Evolutionary conservation across 2,888 invertebrate species (phyloP).

Genomic region (Metallyticus violacea): DNA sequence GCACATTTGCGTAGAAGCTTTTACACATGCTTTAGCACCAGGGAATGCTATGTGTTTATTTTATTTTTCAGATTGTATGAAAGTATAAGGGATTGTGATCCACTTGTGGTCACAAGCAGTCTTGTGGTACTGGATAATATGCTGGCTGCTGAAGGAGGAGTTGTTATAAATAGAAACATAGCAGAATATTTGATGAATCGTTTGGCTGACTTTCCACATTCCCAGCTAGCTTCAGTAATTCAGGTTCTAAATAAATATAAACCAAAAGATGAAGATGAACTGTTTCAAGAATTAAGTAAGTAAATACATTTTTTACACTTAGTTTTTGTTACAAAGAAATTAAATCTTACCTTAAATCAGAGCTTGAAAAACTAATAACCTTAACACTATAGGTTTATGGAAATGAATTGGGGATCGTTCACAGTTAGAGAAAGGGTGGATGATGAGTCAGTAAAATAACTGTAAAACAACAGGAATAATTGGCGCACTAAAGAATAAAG

Average conservation of each 20-base stretch:
- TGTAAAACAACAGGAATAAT: too few relatives aligned
- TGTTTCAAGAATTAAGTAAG: slow-evolving; percentile 33
- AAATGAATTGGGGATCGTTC: too few relatives aligned
- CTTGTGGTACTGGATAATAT: slow-evolving; percentile 31
- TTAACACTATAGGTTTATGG: too few relatives aligned
- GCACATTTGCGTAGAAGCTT: too few relatives aligned
- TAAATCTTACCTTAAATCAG: too few relatives aligned
- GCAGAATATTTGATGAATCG: slow-evolving; percentile 28
- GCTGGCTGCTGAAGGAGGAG: slow-evolving; percentile 33
- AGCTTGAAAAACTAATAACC: too few relatives aligned
- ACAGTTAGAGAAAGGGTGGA: too few relatives aligned
- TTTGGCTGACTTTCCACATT: slow-evolving; percentile 29
- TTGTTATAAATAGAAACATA: slow-evolving; percentile 32
- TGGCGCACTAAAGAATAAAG: too few relatives aligned
- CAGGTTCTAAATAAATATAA: slow-evolving; percentile 33
- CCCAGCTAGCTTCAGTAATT: slow-evolving; percentile 32
- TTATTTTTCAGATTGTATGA: slow-evolving; percentile 29
- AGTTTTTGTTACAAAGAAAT: too few relatives aligned
- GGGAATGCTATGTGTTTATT: neutral
- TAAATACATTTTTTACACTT: too few relatives aligned
- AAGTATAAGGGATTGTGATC: slow-evolving; percentile 30
- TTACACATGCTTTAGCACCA: too few relatives aligned
- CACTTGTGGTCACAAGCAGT: slow-evolving; percentile 28
- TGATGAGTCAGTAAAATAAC: too few relatives aligned
- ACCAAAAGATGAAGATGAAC: slow-evolving; percentile 32